Evolutionary conservation across 1,140 invertebrate genomes (phyloP).

Genomic region (Drosophila erecta): DNA sequence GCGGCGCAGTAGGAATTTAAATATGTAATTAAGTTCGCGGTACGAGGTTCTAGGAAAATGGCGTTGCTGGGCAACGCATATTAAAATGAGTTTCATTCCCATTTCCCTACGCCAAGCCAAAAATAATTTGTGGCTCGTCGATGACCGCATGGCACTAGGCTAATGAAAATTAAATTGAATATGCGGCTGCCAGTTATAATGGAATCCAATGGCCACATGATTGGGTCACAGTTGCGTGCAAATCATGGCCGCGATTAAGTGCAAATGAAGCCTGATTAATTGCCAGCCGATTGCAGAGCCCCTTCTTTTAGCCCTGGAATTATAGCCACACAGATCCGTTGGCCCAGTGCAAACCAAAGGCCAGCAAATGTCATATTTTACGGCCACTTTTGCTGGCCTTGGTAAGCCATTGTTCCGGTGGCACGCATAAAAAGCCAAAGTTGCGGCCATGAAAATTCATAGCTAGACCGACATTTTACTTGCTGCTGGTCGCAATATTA

Average conservation of each 20-base stretch:
- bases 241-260: slow-evolving; percentile 75
- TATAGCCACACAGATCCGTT: slow-evolving; percentile 20
- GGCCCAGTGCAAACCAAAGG: slow-evolving; percentile 66
- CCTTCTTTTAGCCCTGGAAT: not conserved
- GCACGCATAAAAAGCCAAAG: slow-evolving; percentile 54
- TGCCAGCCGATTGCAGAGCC: slow-evolving; percentile 39
- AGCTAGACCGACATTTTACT: slow-evolving; percentile 65
- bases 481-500: slow-evolving; percentile 27
- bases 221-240: slow-evolving; percentile 58
- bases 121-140: slow-evolving; percentile 43
- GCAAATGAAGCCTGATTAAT: slow-evolving; percentile 80
- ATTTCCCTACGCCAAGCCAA: slow-evolving; percentile 11
- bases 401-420: slow-evolving; percentile 49
- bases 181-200: slow-evolving; percentile 30
- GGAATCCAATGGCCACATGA: slow-evolving; percentile 28
- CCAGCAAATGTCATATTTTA: slow-evolving; percentile 70
- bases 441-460: slow-evolving; percentile 67
- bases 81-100: slow-evolving; percentile 67
- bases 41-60: slow-evolving; percentile 19
- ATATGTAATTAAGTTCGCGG: slow-evolving; percentile 68
- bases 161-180: slow-evolving; percentile 74
- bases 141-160: slow-evolving; percentile 34
- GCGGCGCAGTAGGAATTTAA: slow-evolving; percentile 71
- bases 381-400: slow-evolving; percentile 28
- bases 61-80: slow-evolving; percentile 59